Conservation (phyloP, 1,140 invertebrate genomes). For the Hetaerina americana region DNA sequence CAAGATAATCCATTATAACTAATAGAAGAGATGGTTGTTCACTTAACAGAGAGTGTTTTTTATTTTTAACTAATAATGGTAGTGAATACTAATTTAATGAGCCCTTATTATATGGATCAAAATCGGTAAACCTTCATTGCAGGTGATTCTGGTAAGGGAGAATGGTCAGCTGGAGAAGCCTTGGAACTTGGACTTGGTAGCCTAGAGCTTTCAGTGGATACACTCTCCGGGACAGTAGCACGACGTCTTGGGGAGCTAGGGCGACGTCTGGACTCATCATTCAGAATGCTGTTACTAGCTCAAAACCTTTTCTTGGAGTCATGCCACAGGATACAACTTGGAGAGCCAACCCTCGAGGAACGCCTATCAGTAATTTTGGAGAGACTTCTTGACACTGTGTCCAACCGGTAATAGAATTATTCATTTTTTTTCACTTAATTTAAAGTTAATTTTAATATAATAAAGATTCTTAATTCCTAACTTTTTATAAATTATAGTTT, state of each 20-base stretch:
- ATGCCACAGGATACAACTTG: conserved; percentile 41
- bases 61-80: too few species aligned
- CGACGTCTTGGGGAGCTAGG: conserved; percentile 21
- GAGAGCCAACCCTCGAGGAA: conserved; percentile 37
- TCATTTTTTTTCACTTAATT: too few species aligned
- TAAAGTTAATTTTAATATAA: too few species aligned
- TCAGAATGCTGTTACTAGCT: conserved; percentile 36
- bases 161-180: background rate
- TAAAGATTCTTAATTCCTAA: too few species aligned
- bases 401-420: conserved; percentile 32
- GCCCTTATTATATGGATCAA: too few species aligned
- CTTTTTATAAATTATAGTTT: too few species aligned
- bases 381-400: conserved; percentile 40
- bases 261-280: conserved; percentile 27
- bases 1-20: too few species aligned
- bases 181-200: conserved; percentile 2
- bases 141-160: background rate
- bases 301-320: conserved; percentile 44
- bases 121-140: too few species aligned
- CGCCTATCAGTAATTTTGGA: conserved; percentile 40
- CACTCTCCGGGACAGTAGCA: conserved; percentile 14
- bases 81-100: too few species aligned
- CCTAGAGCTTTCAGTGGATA: conserved; percentile 10
- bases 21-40: too few species aligned
- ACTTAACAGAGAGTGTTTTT: too few species aligned